Percentiles rank a stretch among this genome's conserved stretches.
These are phyloP conservation scores for Oxyruncus cristatus DNA, from an alignment of 2,113 vertebrate species.

Conservation along the genomic window DNA sequence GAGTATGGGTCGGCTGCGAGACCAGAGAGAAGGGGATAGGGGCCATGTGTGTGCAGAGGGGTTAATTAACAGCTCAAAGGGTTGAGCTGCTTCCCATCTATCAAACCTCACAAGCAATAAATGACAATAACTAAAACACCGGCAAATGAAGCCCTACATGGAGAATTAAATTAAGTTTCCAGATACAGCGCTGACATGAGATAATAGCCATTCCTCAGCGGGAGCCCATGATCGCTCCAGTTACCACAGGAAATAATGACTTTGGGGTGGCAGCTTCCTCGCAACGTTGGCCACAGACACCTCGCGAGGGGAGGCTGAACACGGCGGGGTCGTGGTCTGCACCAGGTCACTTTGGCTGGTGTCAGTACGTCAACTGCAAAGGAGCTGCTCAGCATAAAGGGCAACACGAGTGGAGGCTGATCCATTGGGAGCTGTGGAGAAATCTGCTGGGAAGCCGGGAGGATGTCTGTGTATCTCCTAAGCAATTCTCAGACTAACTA, in stretches of 20 bases:
- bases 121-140: constrained; percentile 65
- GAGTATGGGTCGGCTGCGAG: not conserved
- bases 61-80: constrained; percentile 70
- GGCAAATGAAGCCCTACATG: constrained; percentile 51
- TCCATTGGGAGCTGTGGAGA: accelerated
- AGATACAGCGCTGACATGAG: constrained; percentile 31
- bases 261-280: constrained; percentile 22
- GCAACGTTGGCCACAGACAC: not conserved
- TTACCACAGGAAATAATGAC: constrained; percentile 62
- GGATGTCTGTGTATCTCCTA: not conserved
- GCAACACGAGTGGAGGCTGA: accelerated
- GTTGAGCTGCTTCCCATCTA: constrained; percentile 54
- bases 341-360: constrained; percentile 31
- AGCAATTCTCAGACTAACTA: not conserved
- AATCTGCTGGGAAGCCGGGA: not conserved
- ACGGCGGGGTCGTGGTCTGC: not conserved
- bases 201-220: constrained; percentile 45
- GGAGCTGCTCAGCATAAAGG: not conserved
- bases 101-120: constrained; percentile 63
- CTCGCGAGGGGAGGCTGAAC: not conserved
- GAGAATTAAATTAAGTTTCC: constrained; percentile 65
- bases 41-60: constrained; percentile 40
- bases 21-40: constrained; percentile 17
- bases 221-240: constrained; percentile 27
- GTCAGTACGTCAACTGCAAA: constrained; percentile 32